Evolutionary conservation across 2,888 invertebrate genomes (phyloP), one percentile per base, ranked within the genome.

Genomic region (Euzophera pinguis): DNA sequence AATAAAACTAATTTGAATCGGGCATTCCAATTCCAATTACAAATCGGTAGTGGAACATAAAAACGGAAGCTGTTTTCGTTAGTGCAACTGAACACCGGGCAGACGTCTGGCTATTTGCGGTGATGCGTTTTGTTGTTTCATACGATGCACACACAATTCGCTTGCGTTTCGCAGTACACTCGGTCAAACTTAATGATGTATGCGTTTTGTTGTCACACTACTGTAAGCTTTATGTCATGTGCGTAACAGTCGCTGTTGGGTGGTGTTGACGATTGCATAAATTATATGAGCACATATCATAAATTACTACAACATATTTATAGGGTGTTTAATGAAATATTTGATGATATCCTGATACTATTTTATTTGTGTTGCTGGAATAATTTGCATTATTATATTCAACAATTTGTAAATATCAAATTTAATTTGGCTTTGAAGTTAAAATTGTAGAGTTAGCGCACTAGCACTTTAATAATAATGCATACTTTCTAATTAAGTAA

Each of bases 21-120:
- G 32, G 32, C 50, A 42, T 17, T 41, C 50, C 43, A 45, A 50
- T 50, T 50, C 50, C 34, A 43, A 51, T 43, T 51, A 43, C 51
- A 43, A 43, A 51, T 51, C 43, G 51, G 51, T 51, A 51, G 51
- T 51, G 51, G 43, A 51, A 51, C 51, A 51, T 51, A 51, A 51
- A 50, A 51, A 45, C 51, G 51, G 51, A 51, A 51, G 51, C 51
- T 42, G 56, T 56, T 54, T 56, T 50, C 52, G 55, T 57, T 59
- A 61, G 63, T 68, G 70, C 70, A 65, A 73, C 68, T 67, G 73
- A 66, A 71, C 64, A 64, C 63, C 61, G 52, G 52, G 61, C 68
- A 74, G 75, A 73, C 72, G 67, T 67, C 64, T 66, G 65, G 71
- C 78, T 80, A 79, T 79, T 80, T 77, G 69, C 65, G 70, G 73